Percentiles rank a stretch among this genome's conserved stretches.
Evolutionary conservation across 1,140 invertebrate genomes (phyloP).

Genomic region (Drosophila pallidifrons): DNA sequence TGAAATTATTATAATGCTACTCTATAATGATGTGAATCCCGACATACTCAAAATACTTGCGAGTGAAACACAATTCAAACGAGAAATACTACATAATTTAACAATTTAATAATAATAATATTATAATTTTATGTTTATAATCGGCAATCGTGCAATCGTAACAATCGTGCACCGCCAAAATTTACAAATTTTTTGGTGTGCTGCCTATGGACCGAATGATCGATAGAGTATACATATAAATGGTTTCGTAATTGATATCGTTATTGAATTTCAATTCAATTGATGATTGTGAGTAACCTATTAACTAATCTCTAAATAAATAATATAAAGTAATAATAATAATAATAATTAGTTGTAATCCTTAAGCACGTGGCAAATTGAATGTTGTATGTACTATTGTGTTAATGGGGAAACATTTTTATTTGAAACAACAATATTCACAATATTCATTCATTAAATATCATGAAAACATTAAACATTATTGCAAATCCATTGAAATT

Average conservation of each 20-base stretch:
- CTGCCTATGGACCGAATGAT: constrained; percentile 36
- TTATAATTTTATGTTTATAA: constrained; percentile 58
- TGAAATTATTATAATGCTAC: constrained; percentile 61
- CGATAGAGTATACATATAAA: constrained; percentile 36
- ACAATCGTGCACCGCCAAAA: constrained; percentile 55
- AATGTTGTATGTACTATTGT: constrained; percentile 58
- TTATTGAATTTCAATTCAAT: constrained; percentile 51
- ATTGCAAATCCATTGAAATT: constrained; percentile 27
- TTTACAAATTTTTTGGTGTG: constrained; percentile 52
- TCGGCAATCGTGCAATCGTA: constrained; percentile 78
- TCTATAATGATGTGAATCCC: constrained; percentile 36
- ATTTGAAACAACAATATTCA: constrained; percentile 24
- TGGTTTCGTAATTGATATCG: constrained; percentile 31
- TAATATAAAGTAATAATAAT: constrained; percentile 28
- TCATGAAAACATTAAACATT: constrained; percentile 10
- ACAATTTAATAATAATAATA: constrained; percentile 34
- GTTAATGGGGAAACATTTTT: constrained; percentile 41
- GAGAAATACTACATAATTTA: constrained; percentile 34
- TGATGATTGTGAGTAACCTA: constrained; percentile 51
- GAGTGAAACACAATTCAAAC: constrained; percentile 21
- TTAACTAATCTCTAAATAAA: constrained; percentile 17
- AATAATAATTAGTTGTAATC: constrained; percentile 44
- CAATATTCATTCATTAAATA: constrained; percentile 46
- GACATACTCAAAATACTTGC: constrained; percentile 59
- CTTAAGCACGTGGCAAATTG: constrained; percentile 42